Percentiles rank a stretch among this genome's conserved stretches.
These are phyloP conservation scores for Laterallus jamaicensis DNA, from an alignment of 2,113 vertebrate species.

Conservation along the genomic window DNA sequence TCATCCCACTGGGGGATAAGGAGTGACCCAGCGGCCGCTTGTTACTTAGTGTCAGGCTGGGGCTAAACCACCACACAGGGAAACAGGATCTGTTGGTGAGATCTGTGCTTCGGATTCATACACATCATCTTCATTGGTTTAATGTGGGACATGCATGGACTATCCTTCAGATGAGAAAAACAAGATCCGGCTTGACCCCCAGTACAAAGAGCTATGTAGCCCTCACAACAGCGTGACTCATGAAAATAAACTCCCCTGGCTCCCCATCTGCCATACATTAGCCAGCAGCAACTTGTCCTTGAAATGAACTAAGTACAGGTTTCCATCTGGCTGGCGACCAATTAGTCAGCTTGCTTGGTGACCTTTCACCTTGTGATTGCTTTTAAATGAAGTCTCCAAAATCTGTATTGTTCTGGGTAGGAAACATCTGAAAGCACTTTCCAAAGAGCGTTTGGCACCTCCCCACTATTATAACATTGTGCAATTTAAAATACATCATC, in stretches of 20 bases:
- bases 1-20: too few species aligned
- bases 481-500: slow-evolving; percentile 36
- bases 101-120: background rate
- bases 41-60: too few species aligned
- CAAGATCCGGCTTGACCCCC: background rate
- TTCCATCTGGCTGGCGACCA: slow-evolving; percentile 26
- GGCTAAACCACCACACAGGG: background rate
- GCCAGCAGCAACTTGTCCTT: slow-evolving; percentile 12
- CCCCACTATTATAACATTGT: background rate
- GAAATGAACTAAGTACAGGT: slow-evolving; percentile 10
- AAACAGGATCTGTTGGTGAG: background rate
- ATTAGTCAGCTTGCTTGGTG: slow-evolving; percentile 32
- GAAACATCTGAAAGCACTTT: slow-evolving; percentile 52
- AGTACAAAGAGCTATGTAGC: background rate
- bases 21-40: too few species aligned
- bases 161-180: background rate
- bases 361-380: slow-evolving; percentile 41
- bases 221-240: background rate
- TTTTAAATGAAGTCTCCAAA: slow-evolving; percentile 43
- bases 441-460: slow-evolving; percentile 22
- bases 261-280: slow-evolving; percentile 26
- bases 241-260: background rate
- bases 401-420: slow-evolving; percentile 47
- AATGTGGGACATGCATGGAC: background rate
- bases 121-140: background rate